phyloP scores from a whole-genome alignment of 2,888 invertebrate species.

The Sminthurides aquaticus region DNA sequence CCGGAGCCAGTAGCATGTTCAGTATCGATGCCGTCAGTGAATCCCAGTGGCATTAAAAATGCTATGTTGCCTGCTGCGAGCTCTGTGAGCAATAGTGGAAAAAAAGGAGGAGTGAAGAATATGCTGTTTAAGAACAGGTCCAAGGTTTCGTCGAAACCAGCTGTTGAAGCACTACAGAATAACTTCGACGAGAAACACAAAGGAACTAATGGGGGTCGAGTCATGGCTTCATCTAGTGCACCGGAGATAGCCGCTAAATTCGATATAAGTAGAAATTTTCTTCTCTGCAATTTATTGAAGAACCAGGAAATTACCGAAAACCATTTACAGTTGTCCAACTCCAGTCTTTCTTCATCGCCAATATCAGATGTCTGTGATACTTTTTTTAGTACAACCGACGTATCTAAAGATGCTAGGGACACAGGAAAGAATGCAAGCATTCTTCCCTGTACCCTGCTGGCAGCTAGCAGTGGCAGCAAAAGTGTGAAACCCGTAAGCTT shows the following conservation, averaged over 20 bases:
- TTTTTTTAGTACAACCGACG: neutral
- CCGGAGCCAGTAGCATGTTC: neutral
- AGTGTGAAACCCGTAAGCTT: neutral
- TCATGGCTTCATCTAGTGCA: neutral
- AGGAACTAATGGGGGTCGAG: neutral
- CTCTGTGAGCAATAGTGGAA: neutral
- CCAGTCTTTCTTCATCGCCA: neutral
- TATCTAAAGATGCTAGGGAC: neutral
- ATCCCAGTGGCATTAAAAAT: neutral
- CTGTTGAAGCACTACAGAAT: neutral
- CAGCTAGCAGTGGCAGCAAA: neutral
- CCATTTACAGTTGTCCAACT: neutral
- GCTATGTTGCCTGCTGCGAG: neutral
- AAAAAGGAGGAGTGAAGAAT: neutral
- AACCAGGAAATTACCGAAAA: neutral
- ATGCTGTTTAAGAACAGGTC: neutral
- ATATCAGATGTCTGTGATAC: neutral
- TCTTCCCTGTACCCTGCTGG: neutral
- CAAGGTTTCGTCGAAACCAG: neutral
- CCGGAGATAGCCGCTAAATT: neutral
- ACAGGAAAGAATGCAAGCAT: too few species aligned
- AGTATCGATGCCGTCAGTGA: neutral
- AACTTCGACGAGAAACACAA: neutral
- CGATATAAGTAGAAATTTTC: slow-evolving; percentile 1
- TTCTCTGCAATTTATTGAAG: neutral